Base-by-base conservation (phyloP, 2,888 invertebrate genomes). In the Eudasyphora cyanicolor region DNA sequence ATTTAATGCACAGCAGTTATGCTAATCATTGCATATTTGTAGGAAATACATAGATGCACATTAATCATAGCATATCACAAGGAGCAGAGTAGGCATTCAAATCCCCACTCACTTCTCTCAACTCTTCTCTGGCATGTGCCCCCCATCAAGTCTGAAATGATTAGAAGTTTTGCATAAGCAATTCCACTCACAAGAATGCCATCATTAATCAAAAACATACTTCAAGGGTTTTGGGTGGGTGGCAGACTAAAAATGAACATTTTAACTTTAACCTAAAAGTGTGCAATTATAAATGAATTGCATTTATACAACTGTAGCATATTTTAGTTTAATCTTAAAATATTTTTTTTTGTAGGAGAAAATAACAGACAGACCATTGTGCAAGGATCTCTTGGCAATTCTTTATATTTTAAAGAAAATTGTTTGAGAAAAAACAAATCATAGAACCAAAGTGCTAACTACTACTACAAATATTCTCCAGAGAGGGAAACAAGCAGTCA, bases 11-110 rank as follows among this genome's bases (percentile, higher is more conserved):
- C n/a, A n/a, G n/a, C n/a, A 21, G 21, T 64, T 64, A 64, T 67
- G 67, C 67, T 24, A 67, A 67, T 67, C 14, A 67, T 67, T 67
- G 67, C 67, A 67, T 67, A 67, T 35, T 67, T 67, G 42, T 42
- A 42, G 38, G 42, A 21, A 42, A 14, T 8, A 38, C 19, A 24
- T 42, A 38, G 42, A 67, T 29, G 6, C 42, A 60, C 60, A 67
- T 67, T 67, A 67, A 67, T 67, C 67, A 42, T 67, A 1, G 67
- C 67, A 42, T 42, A 67, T 38, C 42, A 24, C 42, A 42, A 64
- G 42, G 42, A 67, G 38, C 38, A 38, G 1, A 12, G 42, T 42
- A 38, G 42, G 14, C 24, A 38, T 17, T 8, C 62, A 21, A n/a
- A n/a, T n/a, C 27, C 17, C n/a, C 17, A 17, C n/a, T n/a, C n/a